Evolutionary conservation across 2,888 invertebrate genomes (phyloP), one percentile per base, ranked within the genome.

Genomic region (Alloscopus bannaensis): DNA sequence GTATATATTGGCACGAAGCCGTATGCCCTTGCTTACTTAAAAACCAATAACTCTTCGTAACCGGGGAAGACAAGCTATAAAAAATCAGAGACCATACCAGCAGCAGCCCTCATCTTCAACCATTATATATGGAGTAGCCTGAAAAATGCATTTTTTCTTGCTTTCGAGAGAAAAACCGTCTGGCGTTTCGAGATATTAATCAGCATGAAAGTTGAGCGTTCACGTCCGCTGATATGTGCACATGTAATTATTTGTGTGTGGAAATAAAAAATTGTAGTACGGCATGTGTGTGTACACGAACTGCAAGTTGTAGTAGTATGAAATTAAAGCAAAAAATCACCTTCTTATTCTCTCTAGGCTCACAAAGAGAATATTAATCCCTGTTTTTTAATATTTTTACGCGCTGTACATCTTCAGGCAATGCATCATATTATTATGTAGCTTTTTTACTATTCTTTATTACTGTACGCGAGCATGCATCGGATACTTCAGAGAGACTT

Each of bases 181-280:
- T 57, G 57, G 20, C 26, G 62, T 22, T 62, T 31, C 13, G 18
- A 62, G 62, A 62, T 62, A 62, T 62, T 62, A 62, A 62, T 62
- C 62, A 62, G 62, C 62, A 62, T 62, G 42, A 62, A 62, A 62
- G 40, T 24, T 62, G 40, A 62, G 62, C 40, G 40, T 62, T 16
- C 62, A 62, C 62, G 40, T 62, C 24, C 42, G 24, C 18, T 36
- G 8, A 36, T 36, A 36, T 36, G 36, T 36, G 36, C 36, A 36
- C 45, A 45, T 40, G 62, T 62, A 62, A 62, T 62, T 62, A 62
- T 59, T 28, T 22, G 24, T 62, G 29, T 29, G 57, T 57, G 57
- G 57, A 57, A 57, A 31, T 57, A n/a, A 55, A 55, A 55, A 55
- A 26, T 28, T 55, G n/a, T n/a, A n/a, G n/a, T n/a, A n/a, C n/a